phyloP scores from a whole-genome alignment of 2,113 vertebrate genomes.

The Gopherus evgoodei region DNA sequence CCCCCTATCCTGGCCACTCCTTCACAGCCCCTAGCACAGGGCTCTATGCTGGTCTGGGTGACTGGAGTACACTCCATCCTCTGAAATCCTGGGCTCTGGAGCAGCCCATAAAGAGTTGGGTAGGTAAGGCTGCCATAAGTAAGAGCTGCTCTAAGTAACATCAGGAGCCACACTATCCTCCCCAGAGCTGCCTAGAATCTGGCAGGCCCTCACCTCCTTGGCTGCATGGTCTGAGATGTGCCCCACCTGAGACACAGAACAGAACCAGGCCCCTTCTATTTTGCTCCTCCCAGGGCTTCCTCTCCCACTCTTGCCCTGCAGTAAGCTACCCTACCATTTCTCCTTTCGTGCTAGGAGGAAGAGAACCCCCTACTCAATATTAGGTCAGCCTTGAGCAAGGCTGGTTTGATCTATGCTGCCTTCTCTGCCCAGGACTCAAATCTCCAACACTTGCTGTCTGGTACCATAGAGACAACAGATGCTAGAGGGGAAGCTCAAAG shows the following conservation, averaged over 20 bases:
- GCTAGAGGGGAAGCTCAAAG: neutral
- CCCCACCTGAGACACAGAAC: neutral
- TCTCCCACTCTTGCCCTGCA: fast-evolving
- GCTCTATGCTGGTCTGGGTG: neutral
- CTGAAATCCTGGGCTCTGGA: neutral
- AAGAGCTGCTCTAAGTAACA: neutral
- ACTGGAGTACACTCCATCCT: neutral
- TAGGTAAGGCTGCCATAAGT: neutral
- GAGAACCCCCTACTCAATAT: neutral
- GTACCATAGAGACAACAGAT: neutral
- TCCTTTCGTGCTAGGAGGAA: neutral
- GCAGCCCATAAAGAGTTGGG: neutral
- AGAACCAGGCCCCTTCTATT: neutral
- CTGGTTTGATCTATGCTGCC: neutral
- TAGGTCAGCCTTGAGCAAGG: neutral
- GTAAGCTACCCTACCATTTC: neutral
- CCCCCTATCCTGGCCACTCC: neutral
- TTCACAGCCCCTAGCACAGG: neutral
- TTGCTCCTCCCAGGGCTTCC: neutral
- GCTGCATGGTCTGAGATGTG: neutral
- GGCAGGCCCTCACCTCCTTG: neutral
- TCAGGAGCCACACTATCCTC: neutral
- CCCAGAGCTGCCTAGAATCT: fast-evolving
- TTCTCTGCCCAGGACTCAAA: neutral
- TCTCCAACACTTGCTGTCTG: neutral